Base-by-base conservation (phyloP, 92 coral and sea anemone species). In the Pocillopora grandis region DNA sequence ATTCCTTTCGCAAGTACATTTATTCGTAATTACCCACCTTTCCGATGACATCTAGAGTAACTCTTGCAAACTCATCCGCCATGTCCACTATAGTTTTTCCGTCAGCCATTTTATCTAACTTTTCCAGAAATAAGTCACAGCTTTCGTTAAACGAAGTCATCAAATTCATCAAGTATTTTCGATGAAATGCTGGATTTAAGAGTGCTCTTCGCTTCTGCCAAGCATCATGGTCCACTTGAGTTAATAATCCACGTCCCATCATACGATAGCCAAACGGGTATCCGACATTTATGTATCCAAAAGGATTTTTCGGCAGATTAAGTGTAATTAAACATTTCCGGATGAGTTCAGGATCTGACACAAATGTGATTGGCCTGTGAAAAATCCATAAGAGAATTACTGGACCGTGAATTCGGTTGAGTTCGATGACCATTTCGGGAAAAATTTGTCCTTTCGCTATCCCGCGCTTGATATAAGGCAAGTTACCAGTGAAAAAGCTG, bases 161-260 rank as follows among this genome's bases (percentile, higher is more conserved):
- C 73, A 94, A 78, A 66, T 95, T 89, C 94, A 88, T 91, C 80
- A 95, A 77, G 57, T 86, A 88, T n/a, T 84, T 88, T 52, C 98
- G 87, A 81, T 95, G 98, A 77, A 95, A 95, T 13, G 98, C 98
- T 33, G 97, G 98, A 48, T 95, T 92, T 19, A 95, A 84, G 60
- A 88, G 66, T 10, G 84, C 92, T 48, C 98, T 89, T 76, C 86
- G 90, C 76, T 86, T 83, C 64, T 90, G 89, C 98, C 98, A 95
- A 9, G 85, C 90, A 5, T 64, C 89, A 62, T 95, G 92, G 33
- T 93, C 87, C 5, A 71, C 17, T 49, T 95, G 95, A 14, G 85
- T 78, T 1, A 95, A n/a, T 66, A 95, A 61, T 1, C 98, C 94
- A 5, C 85, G 57, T 0, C 97, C 98, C 2, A 65, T 84, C 17